Conservation (phyloP, 2,113 vertebrate genomes). For the Passer domesticus region DNA sequence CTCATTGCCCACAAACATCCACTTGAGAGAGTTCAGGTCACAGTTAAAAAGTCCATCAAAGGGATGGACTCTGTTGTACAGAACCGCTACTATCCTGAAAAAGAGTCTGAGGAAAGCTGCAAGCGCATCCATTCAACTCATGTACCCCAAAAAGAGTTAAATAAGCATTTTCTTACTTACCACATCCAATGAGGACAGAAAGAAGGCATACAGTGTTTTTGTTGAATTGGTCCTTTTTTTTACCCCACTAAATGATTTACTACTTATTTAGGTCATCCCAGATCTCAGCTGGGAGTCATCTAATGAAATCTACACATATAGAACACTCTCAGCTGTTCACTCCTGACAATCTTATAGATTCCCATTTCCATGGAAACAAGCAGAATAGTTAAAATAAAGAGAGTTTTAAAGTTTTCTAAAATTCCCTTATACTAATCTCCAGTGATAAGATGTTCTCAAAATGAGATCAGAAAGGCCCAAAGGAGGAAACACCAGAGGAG, state of each 20-base stretch:
- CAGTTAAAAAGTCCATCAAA: not conserved
- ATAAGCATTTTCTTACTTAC: not conserved
- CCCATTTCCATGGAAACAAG: conserved; percentile 30
- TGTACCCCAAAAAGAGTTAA: not conserved
- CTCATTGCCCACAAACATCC: not conserved
- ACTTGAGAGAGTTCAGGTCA: not conserved
- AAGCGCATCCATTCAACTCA: accelerated
- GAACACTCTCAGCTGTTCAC: not conserved
- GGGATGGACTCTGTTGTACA: not conserved
- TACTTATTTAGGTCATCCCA: not conserved
- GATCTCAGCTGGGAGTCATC: not conserved
- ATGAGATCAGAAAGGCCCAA: not conserved
- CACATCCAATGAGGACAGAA: not conserved
- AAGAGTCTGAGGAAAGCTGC: not conserved
- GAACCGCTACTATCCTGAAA: not conserved
- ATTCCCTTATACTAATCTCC: not conserved
- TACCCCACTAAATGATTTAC: not conserved
- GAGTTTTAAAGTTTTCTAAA: not conserved
- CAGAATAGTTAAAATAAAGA: not conserved
- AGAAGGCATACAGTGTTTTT: not conserved
- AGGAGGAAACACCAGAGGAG: not conserved
- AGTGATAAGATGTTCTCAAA: not conserved
- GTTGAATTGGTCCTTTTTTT: not conserved
- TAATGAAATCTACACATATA: not conserved
- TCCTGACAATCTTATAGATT: not conserved